phyloP scores from a whole-genome alignment of 2,797 vertebrate species.

The Mus minutoides region DNA sequence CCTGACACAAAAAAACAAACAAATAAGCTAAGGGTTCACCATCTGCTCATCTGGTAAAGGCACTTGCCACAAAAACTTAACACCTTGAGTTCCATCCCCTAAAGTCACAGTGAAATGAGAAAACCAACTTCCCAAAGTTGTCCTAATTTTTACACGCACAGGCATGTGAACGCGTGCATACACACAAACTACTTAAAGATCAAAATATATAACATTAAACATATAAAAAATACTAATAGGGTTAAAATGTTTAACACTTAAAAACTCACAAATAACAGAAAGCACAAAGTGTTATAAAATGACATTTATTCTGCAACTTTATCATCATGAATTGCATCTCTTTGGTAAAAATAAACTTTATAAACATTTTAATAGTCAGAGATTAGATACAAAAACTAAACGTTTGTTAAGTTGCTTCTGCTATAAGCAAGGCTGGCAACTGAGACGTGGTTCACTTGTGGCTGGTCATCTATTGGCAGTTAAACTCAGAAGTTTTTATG shows the following conservation, averaged over 20 bases:
- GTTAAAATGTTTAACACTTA: not conserved
- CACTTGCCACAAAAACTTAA: not conserved
- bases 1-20: not conserved
- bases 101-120: not conserved
- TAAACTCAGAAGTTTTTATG: slow-evolving; percentile 84
- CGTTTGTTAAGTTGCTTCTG: slow-evolving; percentile 91
- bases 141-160: not conserved
- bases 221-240: no score
- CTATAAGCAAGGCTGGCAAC: slow-evolving; percentile 85
- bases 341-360: slow-evolving; percentile 99
- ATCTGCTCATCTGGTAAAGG: not conserved
- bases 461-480: slow-evolving; percentile 87
- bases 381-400: slow-evolving; percentile 99
- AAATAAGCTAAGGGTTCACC: not conserved
- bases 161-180: not conserved
- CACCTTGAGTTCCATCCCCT: not conserved
- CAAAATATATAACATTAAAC: not conserved
- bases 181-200: not conserved
- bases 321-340: slow-evolving; percentile 99
- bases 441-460: slow-evolving; percentile 81
- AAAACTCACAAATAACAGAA: slow-evolving; percentile 22
- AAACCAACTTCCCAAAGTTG: not conserved
- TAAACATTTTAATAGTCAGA: slow-evolving; percentile 99
- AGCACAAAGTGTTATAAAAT: slow-evolving; percentile 92
- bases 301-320: slow-evolving; percentile 99